A percentile compares a stretch with the other conserved stretches of the same genome.
These are phyloP conservation scores for Poeciliopsis presidionis DNA, from an alignment of 2,797 vertebrate species.

Conservation along the genomic window DNA sequence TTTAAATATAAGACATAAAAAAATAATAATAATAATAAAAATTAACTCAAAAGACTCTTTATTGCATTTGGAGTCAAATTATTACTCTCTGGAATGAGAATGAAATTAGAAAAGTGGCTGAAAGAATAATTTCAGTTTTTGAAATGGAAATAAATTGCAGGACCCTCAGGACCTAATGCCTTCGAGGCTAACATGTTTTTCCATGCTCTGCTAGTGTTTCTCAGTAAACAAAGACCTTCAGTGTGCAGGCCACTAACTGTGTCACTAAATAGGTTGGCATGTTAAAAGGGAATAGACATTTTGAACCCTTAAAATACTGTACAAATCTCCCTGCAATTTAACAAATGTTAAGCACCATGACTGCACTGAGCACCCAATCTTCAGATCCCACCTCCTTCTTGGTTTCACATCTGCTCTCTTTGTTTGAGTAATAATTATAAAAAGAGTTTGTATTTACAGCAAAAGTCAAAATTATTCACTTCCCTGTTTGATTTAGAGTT, in stretches of 20 bases:
- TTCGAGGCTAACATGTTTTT: not conserved
- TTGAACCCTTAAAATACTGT: not conserved
- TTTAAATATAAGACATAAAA: not conserved
- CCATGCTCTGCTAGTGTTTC: not conserved
- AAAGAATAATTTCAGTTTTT: not conserved
- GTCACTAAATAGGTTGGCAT: not conserved
- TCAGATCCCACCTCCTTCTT: not conserved
- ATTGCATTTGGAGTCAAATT: not conserved
- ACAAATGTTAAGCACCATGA: not conserved
- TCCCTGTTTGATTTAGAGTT: not conserved
- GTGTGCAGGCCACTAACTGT: not conserved
- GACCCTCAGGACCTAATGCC: not conserved
- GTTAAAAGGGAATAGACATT: not conserved
- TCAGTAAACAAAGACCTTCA: not conserved
- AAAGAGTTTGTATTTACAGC: conserved; percentile 13
- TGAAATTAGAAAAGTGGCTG: not conserved
- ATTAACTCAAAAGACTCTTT: not conserved
- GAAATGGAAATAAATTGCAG: not conserved
- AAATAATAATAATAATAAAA: no score
- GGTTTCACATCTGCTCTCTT: conserved; percentile 1
- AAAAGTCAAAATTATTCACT: not conserved
- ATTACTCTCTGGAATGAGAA: not conserved
- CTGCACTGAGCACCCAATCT: conserved; percentile 15
- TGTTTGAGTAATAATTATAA: conserved; percentile 2
- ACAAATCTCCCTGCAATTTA: not conserved